These are phyloP conservation scores for Lagopus muta DNA, from an alignment of 2,113 vertebrate genomes.

Conservation along the genomic window DNA sequence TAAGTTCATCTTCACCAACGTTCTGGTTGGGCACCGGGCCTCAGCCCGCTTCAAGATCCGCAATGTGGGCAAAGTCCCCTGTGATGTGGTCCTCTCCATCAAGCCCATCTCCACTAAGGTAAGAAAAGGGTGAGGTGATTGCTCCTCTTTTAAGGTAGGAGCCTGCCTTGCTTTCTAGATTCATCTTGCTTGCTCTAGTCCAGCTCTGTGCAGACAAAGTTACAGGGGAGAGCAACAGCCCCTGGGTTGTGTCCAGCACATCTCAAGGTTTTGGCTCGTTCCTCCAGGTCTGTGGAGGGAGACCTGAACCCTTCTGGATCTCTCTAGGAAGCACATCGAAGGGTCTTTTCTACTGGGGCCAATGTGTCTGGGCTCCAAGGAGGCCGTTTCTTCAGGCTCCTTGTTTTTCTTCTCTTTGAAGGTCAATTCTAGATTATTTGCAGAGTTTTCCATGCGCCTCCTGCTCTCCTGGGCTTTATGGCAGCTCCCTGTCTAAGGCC, in stretches of 20 bases:
- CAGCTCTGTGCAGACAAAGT: background rate
- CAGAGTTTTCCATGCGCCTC: background rate
- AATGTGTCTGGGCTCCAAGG: background rate
- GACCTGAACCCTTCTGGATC: background rate
- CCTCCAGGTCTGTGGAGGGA: background rate
- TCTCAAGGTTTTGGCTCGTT: background rate
- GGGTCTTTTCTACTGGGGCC: background rate
- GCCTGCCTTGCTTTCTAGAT: background rate
- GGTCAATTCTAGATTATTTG: background rate
- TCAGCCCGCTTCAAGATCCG: conserved; percentile 87
- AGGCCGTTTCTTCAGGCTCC: background rate
- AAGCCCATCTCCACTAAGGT: conserved; percentile 81
- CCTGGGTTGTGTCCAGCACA: background rate
- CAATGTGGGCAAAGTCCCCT: conserved; percentile 83
- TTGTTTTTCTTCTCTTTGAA: background rate
- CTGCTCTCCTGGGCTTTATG: background rate
- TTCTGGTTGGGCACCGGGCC: conserved; percentile 79
- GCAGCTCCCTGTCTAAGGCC: background rate
- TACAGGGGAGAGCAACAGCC: background rate
- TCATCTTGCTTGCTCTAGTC: background rate
- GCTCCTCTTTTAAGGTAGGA: background rate
- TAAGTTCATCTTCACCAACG: conserved; percentile 87
- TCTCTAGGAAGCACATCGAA: background rate
- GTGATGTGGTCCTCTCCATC: conserved; percentile 77
- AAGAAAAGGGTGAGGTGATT: background rate